Evolutionary conservation across 2,113 vertebrate genomes (phyloP).

Genomic region (Stegastes partitus): DNA sequence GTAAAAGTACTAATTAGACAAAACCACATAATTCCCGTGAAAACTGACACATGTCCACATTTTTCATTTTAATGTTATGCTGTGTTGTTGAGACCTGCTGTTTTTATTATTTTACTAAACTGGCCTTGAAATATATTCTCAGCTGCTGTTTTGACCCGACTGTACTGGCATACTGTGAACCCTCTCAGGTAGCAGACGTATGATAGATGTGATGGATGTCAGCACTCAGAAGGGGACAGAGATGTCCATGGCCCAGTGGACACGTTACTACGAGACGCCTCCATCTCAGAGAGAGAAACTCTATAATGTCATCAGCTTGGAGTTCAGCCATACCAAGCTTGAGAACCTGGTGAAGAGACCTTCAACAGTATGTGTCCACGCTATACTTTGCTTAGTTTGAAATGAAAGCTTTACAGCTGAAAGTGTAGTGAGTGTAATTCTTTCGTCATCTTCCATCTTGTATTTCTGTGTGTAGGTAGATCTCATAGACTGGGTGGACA

Average conservation of each 20-base stretch:
- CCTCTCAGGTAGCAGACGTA: conserved; percentile 91
- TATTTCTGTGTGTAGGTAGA: conserved; percentile 88
- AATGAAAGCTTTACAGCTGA: not conserved
- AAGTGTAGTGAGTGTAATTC: fast-evolving
- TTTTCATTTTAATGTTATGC: no score
- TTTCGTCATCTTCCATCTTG: fast-evolving
- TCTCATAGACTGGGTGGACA: conserved; percentile 98
- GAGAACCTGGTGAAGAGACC: conserved; percentile 95
- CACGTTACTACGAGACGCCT: conserved; percentile 94
- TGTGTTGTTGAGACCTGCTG: no score
- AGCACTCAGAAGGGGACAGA: conserved; percentile 97
- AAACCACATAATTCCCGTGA: no score
- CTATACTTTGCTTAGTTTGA: no score
- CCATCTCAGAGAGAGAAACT: conserved; percentile 94
- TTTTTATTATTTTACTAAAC: not conserved
- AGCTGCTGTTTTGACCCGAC: no score
- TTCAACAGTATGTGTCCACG: conserved; percentile 51
- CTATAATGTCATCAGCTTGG: conserved; percentile 98
- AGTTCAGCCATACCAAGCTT: conserved; percentile 97
- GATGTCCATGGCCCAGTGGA: conserved; percentile 99
- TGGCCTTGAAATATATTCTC: no score
- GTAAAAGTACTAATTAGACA: not conserved
- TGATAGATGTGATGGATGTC: conserved; percentile 99
- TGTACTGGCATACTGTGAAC: not conserved
- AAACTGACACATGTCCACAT: no score